Evolutionary conservation across 92 coral and sea anemone genomes (phyloP).

Genomic region (Isaurus tuberculatus): DNA sequence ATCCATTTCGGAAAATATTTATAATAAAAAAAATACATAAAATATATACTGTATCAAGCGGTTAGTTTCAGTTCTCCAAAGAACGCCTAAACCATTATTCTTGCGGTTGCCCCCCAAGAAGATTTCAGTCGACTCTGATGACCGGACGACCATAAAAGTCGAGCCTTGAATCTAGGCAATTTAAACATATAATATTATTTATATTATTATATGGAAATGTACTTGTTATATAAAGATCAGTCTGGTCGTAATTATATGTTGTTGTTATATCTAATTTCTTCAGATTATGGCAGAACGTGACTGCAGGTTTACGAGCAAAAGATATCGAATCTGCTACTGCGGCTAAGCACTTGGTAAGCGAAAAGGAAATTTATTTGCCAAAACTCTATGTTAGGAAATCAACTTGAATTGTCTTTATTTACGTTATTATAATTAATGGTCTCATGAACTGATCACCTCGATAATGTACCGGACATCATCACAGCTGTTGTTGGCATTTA

Average conservation of each 20-base stretch:
- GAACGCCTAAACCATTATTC: no score
- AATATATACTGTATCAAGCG: no score
- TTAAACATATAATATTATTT: no score
- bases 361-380: neutral
- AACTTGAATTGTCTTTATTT: neutral
- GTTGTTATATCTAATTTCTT: neutral
- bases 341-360: slow-evolving; percentile 88
- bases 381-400: neutral
- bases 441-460: neutral
- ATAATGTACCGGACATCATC: no score
- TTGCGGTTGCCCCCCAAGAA: no score
- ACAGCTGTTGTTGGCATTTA: neutral
- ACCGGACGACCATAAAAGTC: no score
- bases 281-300: slow-evolving; percentile 85
- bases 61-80: no score
- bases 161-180: neutral
- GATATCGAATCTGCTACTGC: slow-evolving; percentile 85
- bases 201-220: no score
- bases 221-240: neutral
- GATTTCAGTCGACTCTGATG: no score
- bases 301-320: slow-evolving; percentile 73
- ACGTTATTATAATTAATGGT: neutral
- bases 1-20: no score
- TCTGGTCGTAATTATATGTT: neutral
- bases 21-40: no score